Percentiles rank a stretch among this genome's conserved stretches.
Evolutionary conservation across 2,797 vertebrate genomes (phyloP).

Genomic region (Karalla daura): DNA sequence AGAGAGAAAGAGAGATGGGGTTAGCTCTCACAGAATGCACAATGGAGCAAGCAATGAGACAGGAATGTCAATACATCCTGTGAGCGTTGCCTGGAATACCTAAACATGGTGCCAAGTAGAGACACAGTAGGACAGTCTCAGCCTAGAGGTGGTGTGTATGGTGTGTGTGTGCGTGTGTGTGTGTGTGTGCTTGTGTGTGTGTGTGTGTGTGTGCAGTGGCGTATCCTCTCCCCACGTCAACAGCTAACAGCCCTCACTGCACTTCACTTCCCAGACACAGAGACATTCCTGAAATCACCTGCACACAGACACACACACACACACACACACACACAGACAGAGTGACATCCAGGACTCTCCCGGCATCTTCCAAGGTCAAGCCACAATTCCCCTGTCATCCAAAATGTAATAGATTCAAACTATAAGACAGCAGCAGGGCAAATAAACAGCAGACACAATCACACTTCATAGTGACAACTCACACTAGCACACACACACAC

Average conservation of each 20-base stretch:
- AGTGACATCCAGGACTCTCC: conserved; percentile 34
- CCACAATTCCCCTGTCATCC: conserved; percentile 46
- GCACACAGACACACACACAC: too few species aligned
- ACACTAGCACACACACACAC: conserved; percentile 21
- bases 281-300: conserved; percentile 29
- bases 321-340: too few species aligned
- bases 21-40: conserved; percentile 75
- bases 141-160: conserved; percentile 62
- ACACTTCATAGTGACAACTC: conserved; percentile 32
- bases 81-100: conserved; percentile 76
- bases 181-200: conserved; percentile 35
- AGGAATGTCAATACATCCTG: conserved; percentile 81
- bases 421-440: conserved; percentile 23
- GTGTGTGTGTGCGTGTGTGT: conserved; percentile 39
- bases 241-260: conserved; percentile 23
- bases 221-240: conserved; percentile 25
- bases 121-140: conserved; percentile 65
- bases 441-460: conserved; percentile 34
- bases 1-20: conserved; percentile 36
- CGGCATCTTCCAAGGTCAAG: conserved; percentile 66
- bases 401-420: conserved; percentile 45
- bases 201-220: conserved; percentile 32
- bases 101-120: conserved; percentile 71
- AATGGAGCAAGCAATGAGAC: conserved; percentile 78
- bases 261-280: conserved; percentile 19